Evolutionary conservation across 1,140 invertebrate genomes (phyloP).

Genomic region (Camponotus floridanus): DNA sequence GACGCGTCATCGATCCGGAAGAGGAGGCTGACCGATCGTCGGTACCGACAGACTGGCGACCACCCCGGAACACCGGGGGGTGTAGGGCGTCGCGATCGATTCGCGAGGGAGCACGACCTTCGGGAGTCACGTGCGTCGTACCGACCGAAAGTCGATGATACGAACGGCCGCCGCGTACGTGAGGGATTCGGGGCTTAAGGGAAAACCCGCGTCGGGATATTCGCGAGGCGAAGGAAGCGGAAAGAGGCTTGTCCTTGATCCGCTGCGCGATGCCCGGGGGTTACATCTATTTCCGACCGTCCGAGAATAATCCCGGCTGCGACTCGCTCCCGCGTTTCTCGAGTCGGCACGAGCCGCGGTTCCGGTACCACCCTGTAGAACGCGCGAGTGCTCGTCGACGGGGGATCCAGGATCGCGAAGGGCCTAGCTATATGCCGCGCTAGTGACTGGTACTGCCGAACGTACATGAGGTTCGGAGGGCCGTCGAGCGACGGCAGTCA

Average conservation of each 20-base stretch:
- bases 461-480: not conserved
- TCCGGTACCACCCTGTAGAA: slow-evolving; percentile 31
- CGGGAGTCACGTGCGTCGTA: slow-evolving; percentile 69
- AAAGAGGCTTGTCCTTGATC: slow-evolving; percentile 24
- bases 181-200: slow-evolving; percentile 17
- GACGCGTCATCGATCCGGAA: slow-evolving; percentile 56
- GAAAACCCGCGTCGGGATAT: slow-evolving; percentile 6
- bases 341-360: not conserved
- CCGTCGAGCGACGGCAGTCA: slow-evolving; percentile 50
- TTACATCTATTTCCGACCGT: slow-evolving; percentile 40
- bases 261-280: slow-evolving; percentile 16
- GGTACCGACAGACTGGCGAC: slow-evolving; percentile 18
- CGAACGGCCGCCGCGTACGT: slow-evolving; percentile 46
- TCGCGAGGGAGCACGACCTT: slow-evolving; percentile 64
- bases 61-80: slow-evolving; percentile 28
- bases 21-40: slow-evolving; percentile 57
- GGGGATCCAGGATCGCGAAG: slow-evolving; percentile 14
- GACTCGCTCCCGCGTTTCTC: not conserved
- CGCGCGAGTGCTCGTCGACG: not conserved
- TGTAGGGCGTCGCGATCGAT: slow-evolving; percentile 64
- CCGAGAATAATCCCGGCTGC: slow-evolving; percentile 27
- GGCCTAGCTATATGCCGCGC: slow-evolving; percentile 5
- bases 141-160: slow-evolving; percentile 68
- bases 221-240: not conserved
- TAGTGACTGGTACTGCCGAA: slow-evolving; percentile 45